Conservation (phyloP, 2,113 vertebrate species). For the Colistium nudipinnis region DNA sequence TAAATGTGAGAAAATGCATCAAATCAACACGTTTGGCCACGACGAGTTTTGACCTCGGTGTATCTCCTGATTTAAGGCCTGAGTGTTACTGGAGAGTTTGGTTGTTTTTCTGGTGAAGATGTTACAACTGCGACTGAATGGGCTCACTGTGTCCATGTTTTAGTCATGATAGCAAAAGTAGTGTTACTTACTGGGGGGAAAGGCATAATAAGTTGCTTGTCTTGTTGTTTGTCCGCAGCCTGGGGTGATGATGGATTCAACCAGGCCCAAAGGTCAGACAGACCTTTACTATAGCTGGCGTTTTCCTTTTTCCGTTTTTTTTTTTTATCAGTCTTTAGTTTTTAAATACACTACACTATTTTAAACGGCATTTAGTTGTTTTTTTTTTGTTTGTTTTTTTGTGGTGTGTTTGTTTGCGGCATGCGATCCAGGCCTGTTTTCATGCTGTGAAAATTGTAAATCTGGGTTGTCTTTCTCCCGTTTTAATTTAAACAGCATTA, state of each 20-base stretch:
- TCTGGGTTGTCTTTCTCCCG: background rate
- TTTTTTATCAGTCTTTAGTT: background rate
- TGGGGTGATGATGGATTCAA: constrained; percentile 55
- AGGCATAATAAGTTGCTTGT: constrained; percentile 67
- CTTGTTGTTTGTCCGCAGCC: constrained; percentile 56
- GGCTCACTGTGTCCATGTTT: constrained; percentile 55
- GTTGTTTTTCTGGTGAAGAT: constrained; percentile 50
- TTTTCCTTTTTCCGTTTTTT: constrained; percentile 45
- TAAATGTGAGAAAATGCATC: background rate
- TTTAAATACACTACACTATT: background rate
- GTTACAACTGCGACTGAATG: constrained; percentile 56
- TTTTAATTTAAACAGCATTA: constrained; percentile 7
- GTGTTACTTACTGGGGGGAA: constrained; percentile 58
- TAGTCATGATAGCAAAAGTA: constrained; percentile 62
- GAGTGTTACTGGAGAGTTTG: constrained; percentile 14
- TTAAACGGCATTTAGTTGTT: too few species aligned
- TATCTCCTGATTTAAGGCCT: constrained; percentile 9
- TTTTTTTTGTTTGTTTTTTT: constrained; percentile 16
- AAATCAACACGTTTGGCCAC: background rate
- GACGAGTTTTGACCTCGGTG: constrained; percentile 3
- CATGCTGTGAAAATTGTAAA: background rate
- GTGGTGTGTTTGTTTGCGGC: background rate
- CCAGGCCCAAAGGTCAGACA: constrained; percentile 66
- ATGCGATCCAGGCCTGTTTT: background rate
- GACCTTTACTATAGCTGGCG: constrained; percentile 42